Evolutionary conservation across 1,140 invertebrate species (phyloP), one percentile per base, ranked within the genome.

Genomic region (Lasaia peninsularis): DNA sequence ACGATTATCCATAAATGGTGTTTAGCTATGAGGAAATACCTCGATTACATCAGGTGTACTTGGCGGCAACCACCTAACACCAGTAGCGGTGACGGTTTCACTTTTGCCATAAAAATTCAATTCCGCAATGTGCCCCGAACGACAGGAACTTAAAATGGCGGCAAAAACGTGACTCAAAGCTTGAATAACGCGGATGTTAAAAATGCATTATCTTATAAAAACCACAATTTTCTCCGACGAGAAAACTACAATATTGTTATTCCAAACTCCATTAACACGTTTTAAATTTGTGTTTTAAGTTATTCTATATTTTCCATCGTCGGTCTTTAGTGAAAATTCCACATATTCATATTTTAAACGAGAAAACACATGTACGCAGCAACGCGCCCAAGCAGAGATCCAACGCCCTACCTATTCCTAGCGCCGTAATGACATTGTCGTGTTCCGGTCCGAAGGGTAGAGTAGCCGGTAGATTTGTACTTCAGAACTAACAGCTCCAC

Each of bases 61-160:
- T 40, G 18, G 37, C 10, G 18, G 16, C 6, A 18, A 40, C 14
- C 35, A 40, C 14, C 16, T 9, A 40, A 18, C 4, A 40, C 12
- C 18, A 16, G 14, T 48, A 48, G 55, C 35, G 31, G 63, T 62
- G 58, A 62, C 58, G 60, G 74, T 80, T 80, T 85, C 76, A 82
- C 78, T 85, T 85, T 85, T 82, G 69, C 73, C 69, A 75, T 73
- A 75, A 75, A 76, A 66, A 70, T 69, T 60, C 60, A 62, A 73
- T 79, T 76, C 72, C 73, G 69, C 73, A 54, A 58, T 59, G 55
- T 63, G 62, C 53, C 63, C 63, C 62, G 65, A 63, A 67, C 62
- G 52, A 51, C 55, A 69, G 69, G 67, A 75, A 48, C 40, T 69
- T 24, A 75, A 80, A 69, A 78, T 76, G 71, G 72, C 71, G 71